Evolutionary conservation across 2,113 vertebrate genomes (phyloP).

Genomic region (Aptenodytes forsteri): DNA sequence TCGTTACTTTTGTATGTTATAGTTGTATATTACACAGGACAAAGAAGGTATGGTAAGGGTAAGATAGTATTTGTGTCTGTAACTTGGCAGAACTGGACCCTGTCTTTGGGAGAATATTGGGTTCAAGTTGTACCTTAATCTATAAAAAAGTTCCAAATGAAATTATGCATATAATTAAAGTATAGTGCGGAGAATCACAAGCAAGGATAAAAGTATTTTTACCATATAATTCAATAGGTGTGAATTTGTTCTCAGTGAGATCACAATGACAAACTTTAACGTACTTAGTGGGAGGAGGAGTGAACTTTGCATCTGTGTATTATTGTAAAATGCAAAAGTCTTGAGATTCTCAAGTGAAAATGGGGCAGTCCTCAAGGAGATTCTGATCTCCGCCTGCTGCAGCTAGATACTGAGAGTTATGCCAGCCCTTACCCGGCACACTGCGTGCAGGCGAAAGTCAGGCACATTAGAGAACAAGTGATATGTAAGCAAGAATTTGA

Average conservation of each 20-base stretch:
- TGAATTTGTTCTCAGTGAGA: background rate
- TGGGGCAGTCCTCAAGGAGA: background rate
- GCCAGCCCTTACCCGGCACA: background rate
- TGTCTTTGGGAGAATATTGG: background rate
- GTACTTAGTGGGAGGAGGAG: background rate
- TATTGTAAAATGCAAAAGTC: background rate
- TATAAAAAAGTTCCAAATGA: conserved; percentile 8
- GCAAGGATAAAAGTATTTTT: conserved; percentile 23
- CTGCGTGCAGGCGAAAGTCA: background rate
- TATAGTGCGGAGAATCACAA: background rate
- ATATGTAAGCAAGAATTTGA: conserved; percentile 1
- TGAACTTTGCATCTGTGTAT: background rate
- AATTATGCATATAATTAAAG: background rate
- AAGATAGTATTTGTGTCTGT: background rate
- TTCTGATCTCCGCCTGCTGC: conserved; percentile 7
- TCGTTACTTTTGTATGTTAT: conserved; percentile 47
- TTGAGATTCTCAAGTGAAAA: background rate
- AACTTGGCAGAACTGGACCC: background rate
- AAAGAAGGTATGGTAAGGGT: background rate
- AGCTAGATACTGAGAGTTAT: background rate
- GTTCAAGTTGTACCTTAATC: background rate
- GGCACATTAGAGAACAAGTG: background rate
- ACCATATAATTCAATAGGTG: background rate
- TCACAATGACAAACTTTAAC: background rate
- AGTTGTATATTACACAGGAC: conserved; percentile 16